These are phyloP conservation scores for Bombyx mandarina DNA, from an alignment of 1,140 invertebrate species.

Conservation along the genomic window DNA sequence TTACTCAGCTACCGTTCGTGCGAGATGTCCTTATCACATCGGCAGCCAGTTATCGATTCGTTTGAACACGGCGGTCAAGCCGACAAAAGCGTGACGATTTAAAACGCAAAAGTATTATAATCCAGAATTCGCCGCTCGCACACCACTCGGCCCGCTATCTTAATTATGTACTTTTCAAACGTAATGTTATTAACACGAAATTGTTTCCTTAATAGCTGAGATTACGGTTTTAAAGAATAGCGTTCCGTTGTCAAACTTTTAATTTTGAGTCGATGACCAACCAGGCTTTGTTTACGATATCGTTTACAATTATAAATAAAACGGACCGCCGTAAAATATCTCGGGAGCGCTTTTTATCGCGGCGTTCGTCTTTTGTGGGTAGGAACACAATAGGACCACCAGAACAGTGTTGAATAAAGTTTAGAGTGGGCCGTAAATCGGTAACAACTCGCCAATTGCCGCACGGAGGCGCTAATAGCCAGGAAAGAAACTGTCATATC, in stretches of 20 bases:
- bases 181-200: background rate
- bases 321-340: conserved; percentile 47
- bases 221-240: conserved; percentile 2
- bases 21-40: conserved; percentile 38
- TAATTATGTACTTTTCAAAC: conserved; percentile 5
- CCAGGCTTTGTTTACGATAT: conserved; percentile 19
- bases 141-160: conserved; percentile 10
- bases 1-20: conserved; percentile 51
- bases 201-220: conserved; percentile 3
- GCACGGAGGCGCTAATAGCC: conserved; percentile 62
- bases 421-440: conserved; percentile 65
- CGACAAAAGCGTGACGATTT: conserved; percentile 58
- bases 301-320: conserved; percentile 44
- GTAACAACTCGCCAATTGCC: conserved; percentile 66
- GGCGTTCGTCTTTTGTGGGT: conserved; percentile 25
- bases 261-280: conserved; percentile 12
- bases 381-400: conserved; percentile 66
- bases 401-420: conserved; percentile 57
- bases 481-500: conserved; percentile 50
- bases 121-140: conserved; percentile 26
- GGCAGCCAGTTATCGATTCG: conserved; percentile 45
- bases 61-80: conserved; percentile 37
- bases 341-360: conserved; percentile 19
- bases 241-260: conserved; percentile 12
- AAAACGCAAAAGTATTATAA: conserved; percentile 38